Evolutionary conservation across 1,140 invertebrate species (phyloP), one percentile per base, ranked within the genome.

Genomic region (Rhopalosiphum padi): DNA sequence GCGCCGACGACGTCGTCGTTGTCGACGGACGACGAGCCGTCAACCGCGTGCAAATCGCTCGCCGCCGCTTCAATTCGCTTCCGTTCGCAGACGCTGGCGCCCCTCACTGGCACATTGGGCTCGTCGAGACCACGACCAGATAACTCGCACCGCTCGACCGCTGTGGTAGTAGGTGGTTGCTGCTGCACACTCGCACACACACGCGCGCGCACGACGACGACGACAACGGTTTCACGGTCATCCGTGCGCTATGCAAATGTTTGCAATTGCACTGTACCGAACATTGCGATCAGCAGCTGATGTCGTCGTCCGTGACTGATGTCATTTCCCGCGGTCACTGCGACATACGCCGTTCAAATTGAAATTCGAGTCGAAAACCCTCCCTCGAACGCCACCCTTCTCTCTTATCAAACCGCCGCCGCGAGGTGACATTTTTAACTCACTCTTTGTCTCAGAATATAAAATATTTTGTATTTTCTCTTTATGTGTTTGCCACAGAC

Each of bases 191-290:
- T 35, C 9, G 35, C 77, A 83, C 77, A 83, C 77, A 83, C 35
- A 23, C 35, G 21, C 77, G 18, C 77, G 18, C 77, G 7, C 89
- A 3, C 53, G 11, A 90, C 88, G 7, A 35, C 37, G 23, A 30
- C 88, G 88, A 9, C 95, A 30, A 77, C 60, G 15, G 95, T 88
- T 88, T 88, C 86, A 51, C 43, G 86, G 86, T 55, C 88, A 46
- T 53, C 88, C 11, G 22, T 55, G 48, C 48, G 88, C 23, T 89
- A 89, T 53, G 48, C 51, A 37, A 41, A 89, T 55, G 8, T n/a
- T 55, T 41, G 51, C 48, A 55, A 53, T 53, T 55, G 51, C 88
- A 55, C 35, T 23, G 48, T 11, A 3, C 87, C n/a, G 35, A 5
- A 53, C 35, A 37, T 51, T 37, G 35, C 35, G 83, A 22, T 22